Evolutionary conservation across 2,113 vertebrate species (phyloP), one percentile per base, ranked within the genome.

Genomic region (Microtus montanus): DNA sequence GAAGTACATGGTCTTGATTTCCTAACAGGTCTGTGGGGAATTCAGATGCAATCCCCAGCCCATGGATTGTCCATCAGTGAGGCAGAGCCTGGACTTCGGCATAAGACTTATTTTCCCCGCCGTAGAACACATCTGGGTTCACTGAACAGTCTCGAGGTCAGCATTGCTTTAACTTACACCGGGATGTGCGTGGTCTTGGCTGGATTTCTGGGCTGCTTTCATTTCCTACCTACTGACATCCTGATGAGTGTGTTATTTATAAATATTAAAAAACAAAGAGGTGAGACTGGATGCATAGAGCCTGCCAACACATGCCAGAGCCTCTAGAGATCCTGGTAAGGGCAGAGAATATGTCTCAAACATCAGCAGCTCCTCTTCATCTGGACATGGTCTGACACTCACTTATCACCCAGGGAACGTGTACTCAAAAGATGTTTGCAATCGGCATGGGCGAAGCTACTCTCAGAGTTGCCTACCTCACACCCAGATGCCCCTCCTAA

Each of bases 201-300:
- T 91, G 44, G 11, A 5, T 52, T 93, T 95, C 95, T 84, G 26
- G 58, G 80, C 24, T 63, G 33, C 71, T 85, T 92, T 93, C 75
- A 89, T 83, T 96, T 96, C 89, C 80, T 95, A 84, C 92, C 95
- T 93, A 82, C 79, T 79, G 89, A 94, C 93, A 94, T 86, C 33
- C 66, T 90, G 97, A 96, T 95, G 90, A 90, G 61, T 54, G 89
- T 92, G 89, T 92, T 64, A 91, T 94, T 97, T 90, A 95, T 85
- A 95, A 95, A 94, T 96, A 96, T 93, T 93, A 92, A 95, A 96
- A 96, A 92, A 93, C 92, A 91, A 87, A 52, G 71, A 86, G 84
- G 77, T 95, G 87, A 96, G 66, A 86, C 49, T 2, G 1, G 61
- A 91, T 64, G 80, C 64, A 89, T 89, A 95, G 86, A 94, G 87